phyloP scores from a whole-genome alignment of 2,113 vertebrate species.

The Centropus unirufus region DNA sequence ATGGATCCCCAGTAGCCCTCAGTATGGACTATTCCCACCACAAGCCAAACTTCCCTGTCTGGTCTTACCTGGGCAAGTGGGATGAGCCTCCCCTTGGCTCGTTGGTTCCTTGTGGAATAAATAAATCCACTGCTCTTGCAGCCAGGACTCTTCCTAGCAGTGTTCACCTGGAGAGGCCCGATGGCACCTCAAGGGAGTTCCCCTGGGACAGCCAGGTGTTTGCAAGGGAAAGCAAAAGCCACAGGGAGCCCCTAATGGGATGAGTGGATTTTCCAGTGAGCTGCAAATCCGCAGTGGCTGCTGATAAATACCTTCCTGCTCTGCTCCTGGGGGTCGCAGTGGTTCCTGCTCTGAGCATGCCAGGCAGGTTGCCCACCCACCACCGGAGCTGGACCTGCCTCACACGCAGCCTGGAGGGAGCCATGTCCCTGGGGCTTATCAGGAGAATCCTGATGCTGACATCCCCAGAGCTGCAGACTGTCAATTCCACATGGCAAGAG shows the following conservation, averaged over 20 bases:
- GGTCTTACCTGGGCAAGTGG: not conserved
- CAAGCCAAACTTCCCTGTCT: not conserved
- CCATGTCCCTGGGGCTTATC: not conserved
- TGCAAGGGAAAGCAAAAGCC: slow-evolving; percentile 54
- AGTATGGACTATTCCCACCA: not conserved
- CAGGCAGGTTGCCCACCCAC: not conserved
- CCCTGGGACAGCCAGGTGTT: not conserved
- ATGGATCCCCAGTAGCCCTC: rapidly evolving
- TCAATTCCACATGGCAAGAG: rapidly evolving
- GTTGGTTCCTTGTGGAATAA: not conserved
- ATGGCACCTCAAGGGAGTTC: not conserved
- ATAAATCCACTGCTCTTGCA: rapidly evolving
- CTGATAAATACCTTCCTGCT: not conserved
- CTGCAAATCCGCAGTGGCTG: slow-evolving; percentile 15
- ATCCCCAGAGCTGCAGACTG: not conserved
- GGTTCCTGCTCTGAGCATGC: rapidly evolving
- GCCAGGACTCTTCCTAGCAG: not conserved
- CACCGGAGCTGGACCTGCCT: not conserved
- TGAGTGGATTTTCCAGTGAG: slow-evolving; percentile 62
- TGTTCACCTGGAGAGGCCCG: rapidly evolving
- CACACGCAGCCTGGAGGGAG: rapidly evolving
- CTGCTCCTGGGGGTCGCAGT: rapidly evolving
- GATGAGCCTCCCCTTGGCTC: not conserved
- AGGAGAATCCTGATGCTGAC: not conserved
- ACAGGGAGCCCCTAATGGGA: slow-evolving; percentile 41